phyloP scores from a whole-genome alignment of 2,797 vertebrate species.

The Lagorchestes hirsutus region DNA sequence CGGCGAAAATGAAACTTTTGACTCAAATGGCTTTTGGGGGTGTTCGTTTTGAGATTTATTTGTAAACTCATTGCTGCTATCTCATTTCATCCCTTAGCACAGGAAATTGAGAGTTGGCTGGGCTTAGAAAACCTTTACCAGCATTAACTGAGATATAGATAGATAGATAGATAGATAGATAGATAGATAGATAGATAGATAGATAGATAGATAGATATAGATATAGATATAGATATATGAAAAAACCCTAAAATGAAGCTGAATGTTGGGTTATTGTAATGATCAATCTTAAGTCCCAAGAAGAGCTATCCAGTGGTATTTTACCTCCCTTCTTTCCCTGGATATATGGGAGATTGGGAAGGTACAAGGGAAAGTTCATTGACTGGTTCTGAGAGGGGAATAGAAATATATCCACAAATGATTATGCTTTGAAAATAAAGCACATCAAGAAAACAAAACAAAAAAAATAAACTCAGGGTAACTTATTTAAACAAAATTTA shows the following conservation, averaged over 20 bases:
- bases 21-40: conserved; percentile 4
- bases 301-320: not conserved
- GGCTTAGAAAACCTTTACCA: conserved; percentile 35
- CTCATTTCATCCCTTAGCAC: conserved; percentile 51
- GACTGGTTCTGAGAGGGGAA: not conserved
- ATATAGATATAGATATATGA: too few species aligned
- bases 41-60: conserved; percentile 36
- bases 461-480: not conserved
- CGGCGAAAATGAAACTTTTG: conserved; percentile 41
- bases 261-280: not conserved
- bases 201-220: too few species aligned
- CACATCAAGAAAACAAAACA: not conserved
- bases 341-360: not conserved
- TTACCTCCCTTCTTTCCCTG: not conserved
- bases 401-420: not conserved
- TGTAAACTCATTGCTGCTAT: not conserved
- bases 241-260: not conserved
- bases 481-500: not conserved
- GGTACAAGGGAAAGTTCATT: not conserved
- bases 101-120: conserved; percentile 38
- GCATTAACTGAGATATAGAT: not conserved
- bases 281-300: not conserved
- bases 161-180: too few species aligned
- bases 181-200: too few species aligned
- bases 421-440: not conserved